Evolutionary conservation across 2,797 vertebrate genomes (phyloP), one percentile per base, ranked within the genome.

Genomic region (Myotis planiceps): DNA sequence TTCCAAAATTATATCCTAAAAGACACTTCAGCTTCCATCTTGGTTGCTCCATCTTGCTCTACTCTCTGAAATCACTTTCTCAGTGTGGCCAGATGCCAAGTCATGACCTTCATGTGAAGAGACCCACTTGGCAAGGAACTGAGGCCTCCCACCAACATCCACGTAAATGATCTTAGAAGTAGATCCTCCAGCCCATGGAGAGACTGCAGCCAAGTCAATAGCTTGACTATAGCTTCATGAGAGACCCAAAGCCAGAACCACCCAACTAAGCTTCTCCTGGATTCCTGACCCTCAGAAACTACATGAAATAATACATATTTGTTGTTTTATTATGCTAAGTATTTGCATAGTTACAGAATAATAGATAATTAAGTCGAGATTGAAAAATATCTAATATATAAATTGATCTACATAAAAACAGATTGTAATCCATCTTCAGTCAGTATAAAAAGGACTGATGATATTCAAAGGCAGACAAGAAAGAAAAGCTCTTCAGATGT

Each of bases 361-460:
- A 89, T 29, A 49, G 39, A 47, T 55, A 88, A 96, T 90, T 87
- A 91, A 93, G 66, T 81, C 29, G 0, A 95, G 27, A 81, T 94
- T 47, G 89, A 69, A 69, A 84, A 69, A 78, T 76, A 83, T 81
- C 23, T 90, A 90, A 92, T 60, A 85, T 47, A 51, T 74, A 81
- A 90, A 74, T 47, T 42, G 37, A 9, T 63, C 84, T 83, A 68
- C 55, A 55, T 88, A 60, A 95, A 96, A 92, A 68, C 10, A 76
- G 34, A 92, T 69, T 94, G 13, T 16, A 66, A 81, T 83, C 45
- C 63, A 86, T 88, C 47, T 88, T 55, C 9, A 58, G 34, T 89
- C 83, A 75, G 9, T 91, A n/a, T 63, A 66, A 29, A 83, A 94
- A 96, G 86, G 27, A 96, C 51, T 51, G 63, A 63, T 45, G 65